Evolutionary conservation across 2,888 invertebrate species (phyloP).

Genomic region (Zygogramma bicolorata): DNA sequence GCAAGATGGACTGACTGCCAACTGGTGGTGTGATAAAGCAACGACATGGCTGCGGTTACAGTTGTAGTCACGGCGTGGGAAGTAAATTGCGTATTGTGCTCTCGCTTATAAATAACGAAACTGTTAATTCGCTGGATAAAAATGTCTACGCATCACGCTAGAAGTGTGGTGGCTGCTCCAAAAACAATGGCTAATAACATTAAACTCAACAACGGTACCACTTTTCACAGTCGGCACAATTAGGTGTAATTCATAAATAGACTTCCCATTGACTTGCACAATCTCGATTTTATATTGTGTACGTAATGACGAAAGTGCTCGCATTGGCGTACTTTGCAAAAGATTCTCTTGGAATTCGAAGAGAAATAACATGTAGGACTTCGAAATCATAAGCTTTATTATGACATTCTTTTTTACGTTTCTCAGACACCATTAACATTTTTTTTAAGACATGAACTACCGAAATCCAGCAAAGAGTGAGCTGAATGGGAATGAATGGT

Average conservation of each 20-base stretch:
- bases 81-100: constrained; percentile 43
- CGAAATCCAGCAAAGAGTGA: no score
- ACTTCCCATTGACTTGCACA: constrained; percentile 41
- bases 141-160: constrained; percentile 33
- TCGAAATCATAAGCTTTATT: no score
- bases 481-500: no score
- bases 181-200: constrained; percentile 46
- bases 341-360: no score
- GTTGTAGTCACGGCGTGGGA: constrained; percentile 36
- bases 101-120: constrained; percentile 42
- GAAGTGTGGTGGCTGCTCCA: constrained; percentile 24
- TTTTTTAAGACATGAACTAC: no score
- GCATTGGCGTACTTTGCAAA: not conserved
- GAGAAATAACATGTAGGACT: no score
- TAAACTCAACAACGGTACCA: constrained; percentile 43
- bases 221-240: constrained; percentile 44
- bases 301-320: constrained; percentile 36
- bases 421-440: no score
- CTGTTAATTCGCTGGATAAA: constrained; percentile 37
- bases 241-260: constrained; percentile 41
- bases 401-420: no score
- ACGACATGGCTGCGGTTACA: constrained; percentile 5
- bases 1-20: constrained; percentile 17
- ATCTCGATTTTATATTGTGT: constrained; percentile 37
- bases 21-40: not conserved